Base-by-base conservation (phyloP, 2,113 vertebrate genomes). In the crab-eating macaque (Macaca fascicularis) region DNA sequence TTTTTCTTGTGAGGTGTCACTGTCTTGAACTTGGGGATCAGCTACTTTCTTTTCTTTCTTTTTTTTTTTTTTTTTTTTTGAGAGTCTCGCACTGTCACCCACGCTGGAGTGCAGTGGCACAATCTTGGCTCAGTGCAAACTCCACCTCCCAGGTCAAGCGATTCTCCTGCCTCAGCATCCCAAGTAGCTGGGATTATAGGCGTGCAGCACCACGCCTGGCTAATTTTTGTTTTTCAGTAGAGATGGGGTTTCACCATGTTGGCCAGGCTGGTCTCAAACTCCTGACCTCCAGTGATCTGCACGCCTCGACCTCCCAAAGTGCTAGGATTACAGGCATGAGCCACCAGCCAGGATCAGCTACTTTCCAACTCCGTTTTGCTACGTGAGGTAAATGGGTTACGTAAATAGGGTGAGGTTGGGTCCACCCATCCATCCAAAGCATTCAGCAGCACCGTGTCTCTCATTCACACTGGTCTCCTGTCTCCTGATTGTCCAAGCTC, bases 391-490 rank as follows among this genome's bases (percentile, higher is more conserved):
- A 55, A 55, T 55, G 19, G 52, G 52, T 55, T 55, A 20, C 19
- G 2, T 55, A 55, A 55, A 55, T 55, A 55, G 3, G 3, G 3
- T 8, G n/a, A 23, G 12, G 5, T 8, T 38, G 67, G 11, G 5
- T 52, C 59, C 5, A 5, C 38, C 25, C 22, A 0, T 11, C 25
- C 50, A 22, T 35, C 61, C 9, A 6, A 38, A 30, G 48, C 45
- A 1, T 12, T 19, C 32, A 35, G 0, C 7, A 20, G 0, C 3
- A 1, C 57, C 30, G 2, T 3, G 4, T 79, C n/a, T 48, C 4
- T 35, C 69, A 35, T 38, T 8, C 27, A 0, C 8, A 2, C 11
- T 7, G 8, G 35, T 16, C 40, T 55, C 80, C 59, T 22, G 30
- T 61, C 16, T 25, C 75, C 61, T 23, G 16, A 25, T 7, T 81